A percentile compares a stretch with the other conserved stretches of the same genome.
These are phyloP conservation scores for Ivindomyrus marchei DNA, from an alignment of 2,113 vertebrate genomes.

Conservation along the genomic window DNA sequence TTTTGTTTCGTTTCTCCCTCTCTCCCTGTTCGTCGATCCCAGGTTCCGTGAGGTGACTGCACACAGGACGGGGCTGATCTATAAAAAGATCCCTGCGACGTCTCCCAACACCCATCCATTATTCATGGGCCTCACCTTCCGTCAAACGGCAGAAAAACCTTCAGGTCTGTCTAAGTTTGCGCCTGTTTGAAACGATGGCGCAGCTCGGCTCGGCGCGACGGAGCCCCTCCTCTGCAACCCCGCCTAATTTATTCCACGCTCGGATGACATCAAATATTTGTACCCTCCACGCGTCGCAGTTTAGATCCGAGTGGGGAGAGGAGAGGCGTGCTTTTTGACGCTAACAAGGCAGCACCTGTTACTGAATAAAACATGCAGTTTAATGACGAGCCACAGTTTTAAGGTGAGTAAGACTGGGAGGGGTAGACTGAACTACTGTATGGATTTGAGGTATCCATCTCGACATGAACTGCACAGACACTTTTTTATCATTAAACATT, in stretches of 20 bases:
- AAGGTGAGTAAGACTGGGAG: constrained; percentile 35
- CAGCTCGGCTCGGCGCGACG: constrained; percentile 8
- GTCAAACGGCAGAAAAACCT: constrained; percentile 82
- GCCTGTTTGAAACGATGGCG: constrained; percentile 39
- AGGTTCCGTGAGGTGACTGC: constrained; percentile 63
- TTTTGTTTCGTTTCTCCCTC: constrained; percentile 52
- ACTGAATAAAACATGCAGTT: constrained; percentile 59
- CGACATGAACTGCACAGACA: background rate
- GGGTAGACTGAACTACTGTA: constrained; percentile 25
- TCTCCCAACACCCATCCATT: constrained; percentile 94
- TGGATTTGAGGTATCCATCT: background rate
- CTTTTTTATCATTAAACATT: background rate
- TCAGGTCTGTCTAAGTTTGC: constrained; percentile 83
- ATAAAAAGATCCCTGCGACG: constrained; percentile 95
- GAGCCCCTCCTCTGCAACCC: constrained; percentile 29
- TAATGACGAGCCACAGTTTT: constrained; percentile 48
- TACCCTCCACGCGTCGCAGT: constrained; percentile 33
- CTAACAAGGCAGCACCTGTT: constrained; percentile 63
- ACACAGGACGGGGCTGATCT: constrained; percentile 59
- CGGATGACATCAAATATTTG: constrained; percentile 41
- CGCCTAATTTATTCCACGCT: constrained; percentile 43
- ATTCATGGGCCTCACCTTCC: constrained; percentile 87
- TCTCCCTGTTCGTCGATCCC: constrained; percentile 50
- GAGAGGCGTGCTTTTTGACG: constrained; percentile 16
- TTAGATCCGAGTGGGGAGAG: constrained; percentile 29